Base-by-base conservation (phyloP, 2,888 invertebrate species). In the Erebia ligea region DNA sequence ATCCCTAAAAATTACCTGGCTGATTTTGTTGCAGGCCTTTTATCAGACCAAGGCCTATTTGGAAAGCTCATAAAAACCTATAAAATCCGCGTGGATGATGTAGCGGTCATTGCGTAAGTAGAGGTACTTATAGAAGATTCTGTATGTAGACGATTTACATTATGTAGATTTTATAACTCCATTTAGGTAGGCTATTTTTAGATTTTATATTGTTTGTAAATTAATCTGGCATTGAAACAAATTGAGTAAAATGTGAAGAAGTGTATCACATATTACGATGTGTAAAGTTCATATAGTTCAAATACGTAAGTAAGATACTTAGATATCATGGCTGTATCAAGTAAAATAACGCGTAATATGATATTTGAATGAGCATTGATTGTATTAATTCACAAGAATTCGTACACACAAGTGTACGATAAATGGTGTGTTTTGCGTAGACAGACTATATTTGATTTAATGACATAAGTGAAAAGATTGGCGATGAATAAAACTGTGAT, bases 251-350 rank as follows among this genome's bases (percentile, higher is more conserved):
- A 54, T 67, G 68, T 73, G 70, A 71, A 67, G 67, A 57, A 71
- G 67, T 58, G 67, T 73, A 63, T 69, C 66, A 63, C 45, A 56
- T 69, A 68, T 56, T 21, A 54, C 68, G 68, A 71, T 57, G 73
- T 73, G 73, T 72, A 67, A 84, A 83, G 89, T 85, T 89, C 88
- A 87, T 72, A 77, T 66, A 83, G 89, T 88, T 89, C 89, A 89
- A 79, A 77, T 34, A 34, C 0, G 34, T 34, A 34, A 6, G 34
- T 34, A 34, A 5, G 6, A 34, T 6, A 34, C 34, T 34, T 34
- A 5, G 34, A 34, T 34, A 71, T 66, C 21, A 59, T 45, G 50
- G 21, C 19, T 66, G 63, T 34, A 50, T 66, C 66, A 68, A 61
- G 50, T 54, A 57, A 66, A 68, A 10, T 69, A 68, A 19, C 62